A percentile compares a stretch with the other conserved stretches of the same genome.
Evolutionary conservation across 2,888 invertebrate species (phyloP).

Genomic region (Apodemia zela): DNA sequence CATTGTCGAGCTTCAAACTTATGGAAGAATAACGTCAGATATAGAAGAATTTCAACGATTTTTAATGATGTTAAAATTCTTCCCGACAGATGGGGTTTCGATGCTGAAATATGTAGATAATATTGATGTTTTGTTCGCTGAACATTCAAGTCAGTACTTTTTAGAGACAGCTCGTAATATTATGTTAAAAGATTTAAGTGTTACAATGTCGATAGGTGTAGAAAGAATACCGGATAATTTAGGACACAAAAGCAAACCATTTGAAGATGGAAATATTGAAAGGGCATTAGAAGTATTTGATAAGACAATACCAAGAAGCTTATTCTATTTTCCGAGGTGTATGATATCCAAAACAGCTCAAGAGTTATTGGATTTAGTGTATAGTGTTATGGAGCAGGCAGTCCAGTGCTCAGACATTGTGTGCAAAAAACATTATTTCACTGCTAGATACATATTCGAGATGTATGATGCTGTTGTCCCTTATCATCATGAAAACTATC

Average conservation of each 20-base stretch:
- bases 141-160: slow-evolving; percentile 87
- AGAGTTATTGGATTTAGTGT: slow-evolving; percentile 83
- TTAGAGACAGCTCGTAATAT: slow-evolving; percentile 84
- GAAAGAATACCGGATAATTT: slow-evolving; percentile 53
- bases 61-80: slow-evolving; percentile 81
- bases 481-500: slow-evolving; percentile 87
- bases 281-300: slow-evolving; percentile 64
- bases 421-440: slow-evolving; percentile 83
- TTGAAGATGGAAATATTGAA: slow-evolving; percentile 41
- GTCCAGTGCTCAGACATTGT: slow-evolving; percentile 81
- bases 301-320: slow-evolving; percentile 62
- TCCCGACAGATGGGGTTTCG: slow-evolving; percentile 73
- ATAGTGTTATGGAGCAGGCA: slow-evolving; percentile 84
- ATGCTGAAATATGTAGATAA: slow-evolving; percentile 86
- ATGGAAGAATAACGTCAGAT: slow-evolving; percentile 81
- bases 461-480: slow-evolving; percentile 89
- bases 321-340: slow-evolving; percentile 76
- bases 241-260: slow-evolving; percentile 26
- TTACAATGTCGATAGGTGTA: slow-evolving; percentile 81
- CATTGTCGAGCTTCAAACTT: slow-evolving; percentile 84
- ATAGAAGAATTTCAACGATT: slow-evolving; percentile 84
- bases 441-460: slow-evolving; percentile 86
- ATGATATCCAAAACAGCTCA: slow-evolving; percentile 82
- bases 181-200: slow-evolving; percentile 90
- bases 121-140: slow-evolving; percentile 87